Evolutionary conservation across 2,888 invertebrate species (phyloP).

Genomic region (Caprella mutica): DNA sequence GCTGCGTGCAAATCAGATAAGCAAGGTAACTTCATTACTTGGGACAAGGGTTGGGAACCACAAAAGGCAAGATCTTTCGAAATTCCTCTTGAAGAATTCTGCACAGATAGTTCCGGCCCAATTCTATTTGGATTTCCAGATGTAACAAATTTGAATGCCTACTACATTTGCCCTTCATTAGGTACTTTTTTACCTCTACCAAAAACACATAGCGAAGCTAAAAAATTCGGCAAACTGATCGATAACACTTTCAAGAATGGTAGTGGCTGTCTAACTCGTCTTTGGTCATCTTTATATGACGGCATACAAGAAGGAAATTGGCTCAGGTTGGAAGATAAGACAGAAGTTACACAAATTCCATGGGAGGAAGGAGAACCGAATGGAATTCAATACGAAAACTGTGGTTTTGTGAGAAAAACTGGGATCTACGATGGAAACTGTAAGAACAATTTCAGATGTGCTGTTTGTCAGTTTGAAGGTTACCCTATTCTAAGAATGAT

Average conservation of each 20-base stretch:
- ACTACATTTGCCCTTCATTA: slow-evolving; percentile 19
- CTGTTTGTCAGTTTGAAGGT: slow-evolving; percentile 2
- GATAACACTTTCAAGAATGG: not conserved
- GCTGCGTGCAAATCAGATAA: slow-evolving; percentile 10
- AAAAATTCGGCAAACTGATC: slow-evolving; percentile 1
- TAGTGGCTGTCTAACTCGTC: slow-evolving; percentile 6
- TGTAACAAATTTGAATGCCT: not conserved
- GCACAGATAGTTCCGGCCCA: slow-evolving; percentile 1
- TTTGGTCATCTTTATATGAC: slow-evolving; percentile 13
- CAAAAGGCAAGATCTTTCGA: slow-evolving; percentile 10
- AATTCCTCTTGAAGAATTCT: slow-evolving; percentile 3
- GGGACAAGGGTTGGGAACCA: slow-evolving; percentile 20
- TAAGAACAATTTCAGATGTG: slow-evolving; percentile 6
- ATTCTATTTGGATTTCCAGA: slow-evolving; percentile 14
- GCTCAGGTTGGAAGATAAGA: not conserved
- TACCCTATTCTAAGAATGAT: not conserved
- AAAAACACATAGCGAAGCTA: not conserved
- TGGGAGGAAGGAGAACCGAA: slow-evolving; percentile 20
- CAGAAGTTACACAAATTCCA: not conserved
- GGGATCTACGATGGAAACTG: slow-evolving; percentile 19
- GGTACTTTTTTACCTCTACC: slow-evolving; percentile 16
- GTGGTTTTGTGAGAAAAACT: slow-evolving; percentile 4
- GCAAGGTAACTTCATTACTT: slow-evolving; percentile 25
- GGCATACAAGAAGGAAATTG: slow-evolving; percentile 12
- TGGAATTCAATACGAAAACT: slow-evolving; percentile 19